Base-by-base conservation (phyloP, 2,113 vertebrate species). In the Camelus bactrianus region DNA sequence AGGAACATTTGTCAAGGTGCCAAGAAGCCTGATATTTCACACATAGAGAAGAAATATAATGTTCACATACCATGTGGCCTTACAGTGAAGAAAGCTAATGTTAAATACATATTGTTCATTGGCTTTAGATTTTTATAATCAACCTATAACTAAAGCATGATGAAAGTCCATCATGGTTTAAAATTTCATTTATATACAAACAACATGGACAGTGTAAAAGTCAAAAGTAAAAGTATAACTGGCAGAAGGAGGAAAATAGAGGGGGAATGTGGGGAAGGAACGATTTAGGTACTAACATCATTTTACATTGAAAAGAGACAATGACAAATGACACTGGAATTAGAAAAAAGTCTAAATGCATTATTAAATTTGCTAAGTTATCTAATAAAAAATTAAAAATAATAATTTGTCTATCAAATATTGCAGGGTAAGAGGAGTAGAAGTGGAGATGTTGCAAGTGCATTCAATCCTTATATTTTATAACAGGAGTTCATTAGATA, bases 111-210 rank as follows among this genome's bases (percentile, higher is more conserved):
- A 7, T 48, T 75, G 46, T 64, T 86, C 62, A 76, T 32, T 82
- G 58, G 26, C 19, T 95, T 93, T 84, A 28, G 38, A 69, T 89
- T 75, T 87, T 91, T 93, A 50, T 92, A 75, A 70, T 70, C 17
- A 89, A 62, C 3, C 8, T 93, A 42, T 16, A 73, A n/a, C 12
- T 5, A 84, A 88, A 95, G 70, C 46, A 38, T 93, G 56, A 75
- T 91, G 26, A 85, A 91, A 89, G 8, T 60, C 58, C 28, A 67
- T 83, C 24, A 46, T 15, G 38, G 10, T 75, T 91, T 70, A 92
- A 50, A 91, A 75, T 76, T 92, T 93, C 46, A 62, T 95, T 38
- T 89, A 92, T 72, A 56, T 92, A 72, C 30, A 83, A 83, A 88
- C 22, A 91, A 35, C 15, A 70, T 32, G 38, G 46, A 6, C 19